phyloP scores from a whole-genome alignment of 2,113 vertebrate species.

The Hydrochoerus hydrochaeris region DNA sequence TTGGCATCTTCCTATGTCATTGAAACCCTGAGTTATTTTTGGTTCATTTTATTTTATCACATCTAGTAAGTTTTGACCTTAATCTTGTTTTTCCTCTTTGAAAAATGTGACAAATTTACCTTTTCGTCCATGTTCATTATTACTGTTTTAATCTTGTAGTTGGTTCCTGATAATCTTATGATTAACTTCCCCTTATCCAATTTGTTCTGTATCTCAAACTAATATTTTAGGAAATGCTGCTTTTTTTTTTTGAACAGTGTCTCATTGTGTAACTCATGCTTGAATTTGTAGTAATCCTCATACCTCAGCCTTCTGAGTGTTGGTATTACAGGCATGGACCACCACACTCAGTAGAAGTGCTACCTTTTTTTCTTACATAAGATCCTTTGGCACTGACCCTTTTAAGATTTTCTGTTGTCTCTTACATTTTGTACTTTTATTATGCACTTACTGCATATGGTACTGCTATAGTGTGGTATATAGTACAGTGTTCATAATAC shows the following conservation, averaged over 20 bases:
- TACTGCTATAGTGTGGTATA: neutral
- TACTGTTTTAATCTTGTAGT: neutral
- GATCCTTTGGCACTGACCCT: neutral
- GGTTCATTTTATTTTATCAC: neutral
- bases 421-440: neutral
- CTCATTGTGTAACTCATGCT: neutral
- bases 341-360: neutral
- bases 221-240: conserved; percentile 30
- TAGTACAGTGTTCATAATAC: neutral
- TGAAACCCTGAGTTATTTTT: conserved; percentile 25
- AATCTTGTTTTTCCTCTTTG: conserved; percentile 26
- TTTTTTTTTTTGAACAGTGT: neutral
- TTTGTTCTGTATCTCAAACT: conserved; percentile 8
- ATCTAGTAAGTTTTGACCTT: neutral
- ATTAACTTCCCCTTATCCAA: neutral
- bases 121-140: conserved; percentile 27
- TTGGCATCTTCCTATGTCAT: neutral
- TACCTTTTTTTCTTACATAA: neutral
- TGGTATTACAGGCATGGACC: neutral
- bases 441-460: neutral
- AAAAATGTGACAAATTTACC: neutral
- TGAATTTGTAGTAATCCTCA: neutral
- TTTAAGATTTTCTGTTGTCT: neutral
- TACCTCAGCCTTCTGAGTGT: neutral
- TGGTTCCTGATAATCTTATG: neutral